phyloP scores from a whole-genome alignment of 1,140 invertebrate species.

The Platyura marginata region DNA sequence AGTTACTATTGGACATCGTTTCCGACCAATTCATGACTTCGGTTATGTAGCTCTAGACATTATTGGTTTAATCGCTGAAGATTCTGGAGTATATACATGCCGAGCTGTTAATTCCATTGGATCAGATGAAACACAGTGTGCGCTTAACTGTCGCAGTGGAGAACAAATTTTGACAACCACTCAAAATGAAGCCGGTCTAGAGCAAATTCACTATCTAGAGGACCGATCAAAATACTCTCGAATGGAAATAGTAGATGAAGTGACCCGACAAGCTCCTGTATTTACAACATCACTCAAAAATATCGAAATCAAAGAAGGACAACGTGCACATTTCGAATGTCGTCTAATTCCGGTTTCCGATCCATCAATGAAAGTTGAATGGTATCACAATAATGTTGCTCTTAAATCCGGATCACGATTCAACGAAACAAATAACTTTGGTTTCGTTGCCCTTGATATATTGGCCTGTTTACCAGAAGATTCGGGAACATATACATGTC shows the following conservation, averaged over 20 bases:
- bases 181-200: conserved; percentile 65
- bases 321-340: conserved; percentile 90
- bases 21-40: conserved; percentile 89
- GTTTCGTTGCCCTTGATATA: conserved; percentile 84
- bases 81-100: conserved; percentile 81
- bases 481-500: conserved; percentile 77
- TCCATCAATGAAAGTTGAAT: conserved; percentile 90
- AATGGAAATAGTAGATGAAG: conserved; percentile 55
- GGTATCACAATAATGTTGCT: conserved; percentile 87
- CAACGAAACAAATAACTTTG: conserved; percentile 84
- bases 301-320: conserved; percentile 84
- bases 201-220: conserved; percentile 76
- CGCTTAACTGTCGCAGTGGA: conserved; percentile 47
- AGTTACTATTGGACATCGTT: conserved; percentile 74
- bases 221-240: conserved; percentile 60
- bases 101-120: conserved; percentile 77
- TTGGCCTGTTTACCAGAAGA: conserved; percentile 82
- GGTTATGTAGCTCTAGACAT: conserved; percentile 88
- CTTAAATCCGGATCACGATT: conserved; percentile 77
- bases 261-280: conserved; percentile 70
- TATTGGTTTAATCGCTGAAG: conserved; percentile 79
- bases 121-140: conserved; percentile 63
- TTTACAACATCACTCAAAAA: conserved; percentile 83
- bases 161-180: conserved; percentile 63
- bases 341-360: conserved; percentile 91